Evolutionary conservation across 2,113 vertebrate species (phyloP), one percentile per base, ranked within the genome.

Genomic region (Periophthalmodon schlosseri): DNA sequence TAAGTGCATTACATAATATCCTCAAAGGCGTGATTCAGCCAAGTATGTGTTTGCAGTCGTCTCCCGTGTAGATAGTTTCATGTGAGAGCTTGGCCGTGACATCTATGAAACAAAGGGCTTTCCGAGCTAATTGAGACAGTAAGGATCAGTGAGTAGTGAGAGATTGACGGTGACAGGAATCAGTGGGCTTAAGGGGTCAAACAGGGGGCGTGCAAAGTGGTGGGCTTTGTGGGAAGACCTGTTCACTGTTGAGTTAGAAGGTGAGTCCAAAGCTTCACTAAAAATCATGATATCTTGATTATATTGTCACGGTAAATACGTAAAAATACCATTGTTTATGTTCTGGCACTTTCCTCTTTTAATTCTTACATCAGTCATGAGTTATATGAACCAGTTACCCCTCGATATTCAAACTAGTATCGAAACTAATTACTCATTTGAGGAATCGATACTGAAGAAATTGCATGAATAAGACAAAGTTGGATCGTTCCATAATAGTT

Each of bases 11-110:
- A 79, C 69, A 66, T 90, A 84, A 90, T 23, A 77, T 24, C 44
- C 20, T 69, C 44, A 70, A 83, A 79, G 85, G 73, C 78, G 60
- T 82, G 80, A 90, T 80, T 87, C 81, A 89, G 75, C 77, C 82
- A 79, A 76, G 73, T 70, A 69, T 83, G 76, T 76, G 64, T 77
- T 79, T 47, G 67, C 44, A 64, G 68, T 86, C 81, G 87, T 88
- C 84, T 61, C 69, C 0, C 50, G 24, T 58, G 68, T 72, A 24
- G 68, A 63, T 78, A 74, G 52, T 34, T 58, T 47, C 11, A 24
- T 67, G 80, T 23, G 28, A 61, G 21, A n/a, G 52, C 36, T n/a
- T 56, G 46, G 8, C 58, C 63, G 64, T 16, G 5, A 39, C 66
- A 73, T 0, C 56, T 75, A 57, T 44, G 71, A 72, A 54, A 65